Percentiles rank a stretch among this genome's conserved stretches.
Evolutionary conservation across 2,113 vertebrate genomes (phyloP).

Genomic region (Equus przewalskii): DNA sequence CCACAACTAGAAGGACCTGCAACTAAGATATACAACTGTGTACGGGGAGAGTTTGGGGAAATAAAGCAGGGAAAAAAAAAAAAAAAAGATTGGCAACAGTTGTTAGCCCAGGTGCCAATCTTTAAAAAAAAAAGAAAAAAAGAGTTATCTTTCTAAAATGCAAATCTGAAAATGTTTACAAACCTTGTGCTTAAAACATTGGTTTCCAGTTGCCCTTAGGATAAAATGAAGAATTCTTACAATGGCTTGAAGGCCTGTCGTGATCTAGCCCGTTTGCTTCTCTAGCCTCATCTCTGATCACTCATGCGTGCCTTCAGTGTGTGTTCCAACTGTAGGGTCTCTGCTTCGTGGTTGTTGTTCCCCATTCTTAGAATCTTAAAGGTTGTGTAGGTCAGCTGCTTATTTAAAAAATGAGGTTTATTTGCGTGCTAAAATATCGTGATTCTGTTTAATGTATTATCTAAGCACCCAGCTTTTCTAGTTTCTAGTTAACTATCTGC

Average conservation of each 20-base stretch:
- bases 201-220: slow-evolving; percentile 1
- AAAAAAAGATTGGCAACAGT: too few relatives aligned
- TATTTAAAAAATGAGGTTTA: neutral
- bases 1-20: too few relatives aligned
- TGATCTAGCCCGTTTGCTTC: neutral
- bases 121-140: neutral
- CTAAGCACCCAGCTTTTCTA: neutral
- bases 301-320: neutral
- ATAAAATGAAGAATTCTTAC: neutral
- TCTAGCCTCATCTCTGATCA: neutral
- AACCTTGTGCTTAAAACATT: slow-evolving; percentile 5
- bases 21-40: too few relatives aligned
- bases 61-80: too few relatives aligned
- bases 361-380: neutral
- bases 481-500: neutral
- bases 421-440: neutral
- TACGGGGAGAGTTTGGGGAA: too few relatives aligned
- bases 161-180: neutral
- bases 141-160: neutral
- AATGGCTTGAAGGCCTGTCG: neutral
- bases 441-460: neutral
- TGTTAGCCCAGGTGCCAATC: too few relatives aligned
- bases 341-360: neutral
- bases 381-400: neutral
- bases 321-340: neutral